Conservation (phyloP, 2,113 vertebrate genomes). For the Desmodus rotundus region DNA sequence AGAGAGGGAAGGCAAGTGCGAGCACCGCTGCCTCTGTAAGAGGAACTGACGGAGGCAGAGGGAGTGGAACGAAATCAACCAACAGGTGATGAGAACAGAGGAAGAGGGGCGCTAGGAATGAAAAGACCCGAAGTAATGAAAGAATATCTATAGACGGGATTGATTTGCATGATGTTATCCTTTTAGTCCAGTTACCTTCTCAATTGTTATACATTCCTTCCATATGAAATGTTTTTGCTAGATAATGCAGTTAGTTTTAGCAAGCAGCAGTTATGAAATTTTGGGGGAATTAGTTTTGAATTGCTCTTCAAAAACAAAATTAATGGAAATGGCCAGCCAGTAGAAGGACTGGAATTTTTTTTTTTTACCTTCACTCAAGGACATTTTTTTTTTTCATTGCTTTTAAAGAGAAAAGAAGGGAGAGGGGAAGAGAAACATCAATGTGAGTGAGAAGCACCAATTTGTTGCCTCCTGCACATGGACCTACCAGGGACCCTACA, state of each 20-base stretch:
- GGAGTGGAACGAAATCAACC: background rate
- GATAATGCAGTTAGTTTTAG: background rate
- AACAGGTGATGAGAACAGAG: background rate
- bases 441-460: too few species aligned
- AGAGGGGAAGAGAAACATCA: too few species aligned
- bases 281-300: background rate
- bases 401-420: too few species aligned
- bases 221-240: background rate
- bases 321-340: background rate
- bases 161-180: background rate
- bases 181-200: background rate
- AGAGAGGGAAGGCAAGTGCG: background rate
- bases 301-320: background rate
- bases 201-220: background rate
- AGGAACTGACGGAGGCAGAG: background rate
- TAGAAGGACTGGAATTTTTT: background rate
- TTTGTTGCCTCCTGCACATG: too few species aligned
- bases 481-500: too few species aligned
- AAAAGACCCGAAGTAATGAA: background rate
- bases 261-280: background rate
- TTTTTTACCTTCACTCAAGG: too few species aligned
- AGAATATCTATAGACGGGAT: background rate
- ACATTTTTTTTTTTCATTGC: too few species aligned
- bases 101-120: background rate
- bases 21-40: background rate